Conservation (phyloP, 1,140 invertebrate species). For the Cydia strobilella region DNA sequence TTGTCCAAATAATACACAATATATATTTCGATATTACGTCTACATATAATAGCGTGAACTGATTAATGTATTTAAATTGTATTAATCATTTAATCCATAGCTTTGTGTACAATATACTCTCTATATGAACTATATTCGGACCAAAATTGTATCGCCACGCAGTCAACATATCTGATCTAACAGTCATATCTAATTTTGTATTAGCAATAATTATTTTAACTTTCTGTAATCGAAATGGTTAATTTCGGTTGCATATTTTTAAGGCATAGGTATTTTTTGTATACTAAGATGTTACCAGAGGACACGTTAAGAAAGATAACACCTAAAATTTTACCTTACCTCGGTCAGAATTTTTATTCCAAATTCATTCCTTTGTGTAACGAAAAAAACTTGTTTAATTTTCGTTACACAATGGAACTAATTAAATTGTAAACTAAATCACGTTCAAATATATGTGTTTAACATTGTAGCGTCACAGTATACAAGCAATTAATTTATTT, state of each 20-base stretch:
- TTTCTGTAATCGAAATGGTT: neutral
- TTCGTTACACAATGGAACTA: neutral
- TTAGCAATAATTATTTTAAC: slow-evolving; percentile 60
- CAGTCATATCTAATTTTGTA: slow-evolving; percentile 65
- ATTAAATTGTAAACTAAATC: neutral
- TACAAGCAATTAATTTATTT: slow-evolving; percentile 5
- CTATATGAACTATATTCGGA: slow-evolving; percentile 46
- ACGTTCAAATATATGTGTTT: neutral
- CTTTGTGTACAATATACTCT: slow-evolving; percentile 10
- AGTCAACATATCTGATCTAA: slow-evolving; percentile 66
- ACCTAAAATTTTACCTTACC: too few species aligned
- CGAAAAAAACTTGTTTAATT: neutral
- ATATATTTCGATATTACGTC: slow-evolving; percentile 1
- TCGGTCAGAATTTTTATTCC: too few species aligned
- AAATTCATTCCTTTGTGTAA: neutral
- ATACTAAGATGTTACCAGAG: neutral
- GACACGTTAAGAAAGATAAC: neutral
- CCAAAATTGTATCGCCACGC: slow-evolving; percentile 63
- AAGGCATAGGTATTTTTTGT: neutral
- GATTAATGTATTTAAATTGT: neutral
- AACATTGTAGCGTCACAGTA: neutral
- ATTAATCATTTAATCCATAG: slow-evolving; percentile 13
- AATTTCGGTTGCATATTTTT: slow-evolving; percentile 2
- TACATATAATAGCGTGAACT: slow-evolving; percentile 14
- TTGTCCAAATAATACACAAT: neutral